These are phyloP conservation scores for Danio rerio DNA, from an alignment of 2,113 vertebrate genomes.

Conservation along the genomic window DNA sequence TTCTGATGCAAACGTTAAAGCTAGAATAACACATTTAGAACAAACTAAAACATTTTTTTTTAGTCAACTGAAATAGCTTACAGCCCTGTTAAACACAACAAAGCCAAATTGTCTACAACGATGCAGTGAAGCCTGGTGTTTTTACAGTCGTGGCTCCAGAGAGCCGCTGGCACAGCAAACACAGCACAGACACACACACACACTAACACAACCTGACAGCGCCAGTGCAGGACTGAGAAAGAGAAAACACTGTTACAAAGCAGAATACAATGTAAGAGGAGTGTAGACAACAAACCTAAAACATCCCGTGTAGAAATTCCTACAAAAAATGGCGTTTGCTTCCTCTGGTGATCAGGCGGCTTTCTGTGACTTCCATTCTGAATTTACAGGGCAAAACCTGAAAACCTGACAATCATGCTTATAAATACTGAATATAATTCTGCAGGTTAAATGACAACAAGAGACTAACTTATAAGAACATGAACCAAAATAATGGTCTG, in stretches of 20 bases:
- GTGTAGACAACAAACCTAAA: neutral
- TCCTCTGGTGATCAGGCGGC: neutral
- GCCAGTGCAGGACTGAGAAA: neutral
- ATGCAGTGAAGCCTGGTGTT: conserved; percentile 15
- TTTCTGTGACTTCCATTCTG: neutral
- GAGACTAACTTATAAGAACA: neutral
- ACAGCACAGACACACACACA: neutral
- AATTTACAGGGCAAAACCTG: neutral
- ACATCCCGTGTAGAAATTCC: neutral
- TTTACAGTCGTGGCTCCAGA: conserved; percentile 23
- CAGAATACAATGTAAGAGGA: neutral
- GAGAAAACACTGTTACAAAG: neutral
- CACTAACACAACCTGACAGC: neutral
- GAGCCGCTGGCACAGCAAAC: conserved; percentile 2
- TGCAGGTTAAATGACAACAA: neutral
- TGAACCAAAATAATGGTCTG: neutral
- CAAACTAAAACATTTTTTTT: conserved; percentile 4
- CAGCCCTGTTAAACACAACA: conserved; percentile 15
- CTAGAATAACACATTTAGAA: neutral
- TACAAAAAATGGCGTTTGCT: neutral
- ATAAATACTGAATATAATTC: too few relatives aligned
- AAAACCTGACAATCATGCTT: neutral
- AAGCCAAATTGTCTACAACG: conserved; percentile 14
- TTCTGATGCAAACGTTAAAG: neutral
- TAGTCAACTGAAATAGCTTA: conserved; percentile 17